phyloP scores from a whole-genome alignment of 2,888 invertebrate genomes.

The Atherix ibis region DNA sequence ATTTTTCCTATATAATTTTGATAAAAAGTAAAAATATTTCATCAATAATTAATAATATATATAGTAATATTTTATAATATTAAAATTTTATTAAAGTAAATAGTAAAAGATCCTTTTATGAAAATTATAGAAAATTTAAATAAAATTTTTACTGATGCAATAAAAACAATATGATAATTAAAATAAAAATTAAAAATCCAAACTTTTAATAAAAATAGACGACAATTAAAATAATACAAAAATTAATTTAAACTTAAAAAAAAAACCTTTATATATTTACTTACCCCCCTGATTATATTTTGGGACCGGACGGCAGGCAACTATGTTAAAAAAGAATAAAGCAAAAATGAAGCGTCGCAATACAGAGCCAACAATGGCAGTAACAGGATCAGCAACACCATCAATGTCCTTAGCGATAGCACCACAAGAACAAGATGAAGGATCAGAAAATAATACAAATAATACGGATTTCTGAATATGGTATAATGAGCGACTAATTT shows the following conservation, averaged over 20 bases:
- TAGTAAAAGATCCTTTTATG: conserved; percentile 5
- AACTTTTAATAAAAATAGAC: conserved; percentile 1
- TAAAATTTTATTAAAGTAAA: conserved; percentile 5
- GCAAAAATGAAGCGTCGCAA: conserved; percentile 93
- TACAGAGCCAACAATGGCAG: conserved; percentile 67
- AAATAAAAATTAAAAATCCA: conserved; percentile 6
- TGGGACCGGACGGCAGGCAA: conserved; percentile 56
- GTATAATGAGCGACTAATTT: conserved; percentile 57
- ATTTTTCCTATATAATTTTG: not conserved
- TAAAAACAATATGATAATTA: conserved; percentile 9
- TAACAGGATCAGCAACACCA: conserved; percentile 31
- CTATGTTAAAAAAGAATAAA: conserved; percentile 98
- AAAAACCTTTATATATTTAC: too few species aligned
- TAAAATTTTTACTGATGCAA: conserved; percentile 4
- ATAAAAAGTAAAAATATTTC: not conserved
- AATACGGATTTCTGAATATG: conserved; percentile 51
- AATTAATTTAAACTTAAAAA: too few species aligned
- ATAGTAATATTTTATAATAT: conserved; percentile 3
- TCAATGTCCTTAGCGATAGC: conserved; percentile 33
- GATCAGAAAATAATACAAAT: conserved; percentile 26
- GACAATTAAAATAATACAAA: too few species aligned
- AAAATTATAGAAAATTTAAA: conserved; percentile 3
- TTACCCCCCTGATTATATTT: too few species aligned
- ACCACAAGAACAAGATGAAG: conserved; percentile 22
- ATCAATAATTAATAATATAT: not conserved